A percentile compares a stretch with the other conserved stretches of the same genome.
phyloP scores from a whole-genome alignment of 2,888 invertebrate genomes.

The Aromia moschata region DNA sequence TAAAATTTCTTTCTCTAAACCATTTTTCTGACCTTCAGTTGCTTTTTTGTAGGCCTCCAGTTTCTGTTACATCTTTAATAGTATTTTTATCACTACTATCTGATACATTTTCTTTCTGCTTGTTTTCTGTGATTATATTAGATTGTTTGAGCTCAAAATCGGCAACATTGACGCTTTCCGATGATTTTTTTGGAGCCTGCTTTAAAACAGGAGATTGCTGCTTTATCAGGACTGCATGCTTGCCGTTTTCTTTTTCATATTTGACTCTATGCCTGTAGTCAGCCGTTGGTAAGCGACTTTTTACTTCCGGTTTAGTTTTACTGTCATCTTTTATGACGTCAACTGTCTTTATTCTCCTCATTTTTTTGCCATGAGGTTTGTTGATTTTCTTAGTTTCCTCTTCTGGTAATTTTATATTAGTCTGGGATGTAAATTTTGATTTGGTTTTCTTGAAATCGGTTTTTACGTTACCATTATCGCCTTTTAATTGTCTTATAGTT shows the following conservation, averaged over 20 bases:
- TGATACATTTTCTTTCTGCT: not conserved
- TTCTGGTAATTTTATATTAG: slow-evolving; percentile 1
- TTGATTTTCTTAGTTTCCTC: slow-evolving; percentile 7
- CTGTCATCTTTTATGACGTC: slow-evolving; percentile 19
- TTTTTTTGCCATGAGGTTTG: slow-evolving; percentile 16
- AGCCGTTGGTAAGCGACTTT: slow-evolving; percentile 14
- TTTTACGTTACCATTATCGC: not conserved
- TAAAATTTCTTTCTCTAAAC: not conserved
- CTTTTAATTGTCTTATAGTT: not conserved
- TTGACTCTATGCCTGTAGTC: slow-evolving; percentile 14
- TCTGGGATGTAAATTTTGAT: not conserved
- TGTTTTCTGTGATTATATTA: not conserved
- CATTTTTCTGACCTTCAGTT: not conserved
- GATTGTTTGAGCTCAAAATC: not conserved
- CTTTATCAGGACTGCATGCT: slow-evolving; percentile 4
- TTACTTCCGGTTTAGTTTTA: slow-evolving; percentile 7
- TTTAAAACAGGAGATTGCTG: not conserved
- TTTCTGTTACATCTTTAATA: not conserved
- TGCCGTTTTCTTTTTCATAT: slow-evolving; percentile 14
- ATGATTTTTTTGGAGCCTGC: not conserved
- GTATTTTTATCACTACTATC: not conserved
- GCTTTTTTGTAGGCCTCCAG: too few species aligned
- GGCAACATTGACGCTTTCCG: not conserved
- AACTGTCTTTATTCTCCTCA: slow-evolving; percentile 20
- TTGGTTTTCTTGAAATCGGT: not conserved